Evolutionary conservation across 2,113 vertebrate species (phyloP), one percentile per base, ranked within the genome.

Genomic region (Falco punctatus): DNA sequence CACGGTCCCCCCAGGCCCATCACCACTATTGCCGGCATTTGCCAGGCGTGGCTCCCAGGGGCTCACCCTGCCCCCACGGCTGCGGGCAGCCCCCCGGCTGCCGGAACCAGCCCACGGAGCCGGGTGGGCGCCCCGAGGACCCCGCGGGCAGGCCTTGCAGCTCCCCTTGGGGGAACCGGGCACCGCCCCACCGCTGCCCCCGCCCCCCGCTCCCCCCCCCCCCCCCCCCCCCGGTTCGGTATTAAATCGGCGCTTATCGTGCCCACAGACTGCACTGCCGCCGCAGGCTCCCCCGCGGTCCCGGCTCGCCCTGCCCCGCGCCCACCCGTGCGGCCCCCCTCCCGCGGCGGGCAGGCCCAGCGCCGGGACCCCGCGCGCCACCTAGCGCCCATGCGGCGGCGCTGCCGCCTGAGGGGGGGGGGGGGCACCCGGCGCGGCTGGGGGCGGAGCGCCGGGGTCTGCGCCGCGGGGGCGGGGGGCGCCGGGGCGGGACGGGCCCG

Each of bases 221-320:
- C 18, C 13, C n/a, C n/a, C n/a, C n/a, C n/a, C n/a, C n/a, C n/a
- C n/a, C n/a, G 2, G 4, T 4, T 6, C 5, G 4, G 18, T 1
- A 14, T 4, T 10, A 3, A 22, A 6, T 0, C 3, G 55, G 19
- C 65, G 5, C 16, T 2, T 59, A 12, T 12, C 9, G 27, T 13
- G 54, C 44, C 67, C n/a, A 5, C 0, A 13, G 32, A 8, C 51
- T 23, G 8, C 46, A 11, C 0, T 3, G 49, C 42, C 7, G 49
- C 80, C 6, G 30, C 28, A 1, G 8, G 5, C 22, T 15, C 10
- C 44, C 7, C 27, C 4, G 40, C 57, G 8, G 1, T 27, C 30
- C 42, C 2, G 24, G 19, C 30, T 3, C 35, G 35, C 27, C 11
- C n/a, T 14, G 1, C 44, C 38, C 13, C 1, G 2, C 0, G 48